These are phyloP conservation scores for Paragorgia papillata DNA, from an alignment of 92 coral and sea anemone genomes.

Conservation along the genomic window DNA sequence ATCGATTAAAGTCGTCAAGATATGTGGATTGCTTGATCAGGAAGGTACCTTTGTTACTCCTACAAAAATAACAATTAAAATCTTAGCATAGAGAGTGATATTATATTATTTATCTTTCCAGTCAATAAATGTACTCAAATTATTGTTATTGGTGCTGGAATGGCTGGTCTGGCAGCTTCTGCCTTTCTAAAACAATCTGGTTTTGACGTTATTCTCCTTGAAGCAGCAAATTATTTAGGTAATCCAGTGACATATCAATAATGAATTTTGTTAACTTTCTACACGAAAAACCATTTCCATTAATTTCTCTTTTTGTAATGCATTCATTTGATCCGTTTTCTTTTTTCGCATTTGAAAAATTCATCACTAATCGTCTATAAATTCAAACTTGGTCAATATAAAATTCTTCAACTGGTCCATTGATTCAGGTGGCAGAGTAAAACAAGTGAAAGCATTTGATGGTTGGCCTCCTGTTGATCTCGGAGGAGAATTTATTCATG, in stretches of 20 bases:
- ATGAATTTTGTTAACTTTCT: background rate
- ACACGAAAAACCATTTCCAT: too few species aligned
- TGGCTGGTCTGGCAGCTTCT: conserved; percentile 81
- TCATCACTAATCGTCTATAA: too few species aligned
- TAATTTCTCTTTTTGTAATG: too few species aligned
- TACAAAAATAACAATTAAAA: too few species aligned
- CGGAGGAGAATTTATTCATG: conserved; percentile 95
- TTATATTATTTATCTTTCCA: background rate
- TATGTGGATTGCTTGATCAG: background rate
- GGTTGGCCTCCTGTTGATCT: conserved; percentile 92
- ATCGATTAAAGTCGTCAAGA: background rate
- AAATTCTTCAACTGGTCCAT: too few species aligned
- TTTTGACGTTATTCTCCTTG: conserved; percentile 73
- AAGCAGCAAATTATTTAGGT: conserved; percentile 91
- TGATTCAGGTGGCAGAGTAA: conserved; percentile 79
- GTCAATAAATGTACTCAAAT: conserved; percentile 36
- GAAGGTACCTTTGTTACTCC: background rate
- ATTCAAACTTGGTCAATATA: too few species aligned
- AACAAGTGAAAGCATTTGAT: conserved; percentile 63
- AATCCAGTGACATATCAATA: background rate
- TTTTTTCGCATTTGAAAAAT: too few species aligned
- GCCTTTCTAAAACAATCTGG: conserved; percentile 69
- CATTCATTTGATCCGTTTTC: too few species aligned
- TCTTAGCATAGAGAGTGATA: too few species aligned
- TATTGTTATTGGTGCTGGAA: conserved; percentile 83